Base-by-base conservation (phyloP, 2,888 invertebrate genomes). In the Noctuana brunneofusca region DNA sequence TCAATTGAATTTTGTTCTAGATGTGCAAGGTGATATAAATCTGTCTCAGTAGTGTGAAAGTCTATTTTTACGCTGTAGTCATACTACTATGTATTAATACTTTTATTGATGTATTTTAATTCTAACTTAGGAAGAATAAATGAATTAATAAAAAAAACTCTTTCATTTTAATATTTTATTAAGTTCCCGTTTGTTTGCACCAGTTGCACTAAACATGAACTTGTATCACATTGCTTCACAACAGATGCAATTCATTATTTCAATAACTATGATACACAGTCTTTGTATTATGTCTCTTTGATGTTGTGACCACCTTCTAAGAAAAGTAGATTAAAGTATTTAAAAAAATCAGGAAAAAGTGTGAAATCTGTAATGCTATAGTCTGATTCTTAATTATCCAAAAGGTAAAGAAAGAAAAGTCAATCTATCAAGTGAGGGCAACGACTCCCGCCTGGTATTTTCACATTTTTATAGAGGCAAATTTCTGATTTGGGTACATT, bases 1-100 rank as follows among this genome's bases (percentile, higher is more conserved):
- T n/a, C n/a, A 35, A 35, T 1, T 48, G n/a, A 8, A 18, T 43
- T 6, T 16, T 18, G 43, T 18, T 27, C 27, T 24, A 49, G 24
- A 30, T 50, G 14, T 16, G 6, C 41, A 41, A 5, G 8, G 41
- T 41, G 32, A 35, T 14, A 8, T 41, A 8, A 16, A 14, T 9
- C 0, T 18, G 20, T 46, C 1, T 12, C 3, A 46, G 41, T 9
- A 20, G 11, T 20, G 46, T 18, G 18, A 0, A 3, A 46, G 46
- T 11, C 1, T 5, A 11, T 48, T 48, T 48, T 24, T 22, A 48
- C 53, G 52, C 43, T 20, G 52, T 59, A 59, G 59, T 59, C 59
- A 59, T 52, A 59, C 53, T 53, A 41, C 50, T 41, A 52, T 52
- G 52, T 58, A 41, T 58, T 58, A 58, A 58, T 52, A 58, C 41